These are phyloP conservation scores for Dendrocincla tyrannina DNA, from an alignment of 2,797 vertebrate genomes.

Conservation along the genomic window DNA sequence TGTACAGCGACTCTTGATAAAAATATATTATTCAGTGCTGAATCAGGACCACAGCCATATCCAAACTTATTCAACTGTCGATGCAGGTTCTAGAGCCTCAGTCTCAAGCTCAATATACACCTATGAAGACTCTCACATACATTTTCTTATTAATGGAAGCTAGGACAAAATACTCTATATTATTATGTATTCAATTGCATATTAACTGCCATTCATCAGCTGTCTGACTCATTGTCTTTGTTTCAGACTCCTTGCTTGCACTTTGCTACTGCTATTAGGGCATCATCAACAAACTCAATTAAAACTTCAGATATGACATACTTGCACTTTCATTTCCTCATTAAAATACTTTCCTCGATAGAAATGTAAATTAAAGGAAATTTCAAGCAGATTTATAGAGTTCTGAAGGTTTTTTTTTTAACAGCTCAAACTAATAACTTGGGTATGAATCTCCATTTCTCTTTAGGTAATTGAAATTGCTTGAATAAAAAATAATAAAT, in stretches of 20 bases:
- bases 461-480: slow-evolving; percentile 17
- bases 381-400: slow-evolving; percentile 34
- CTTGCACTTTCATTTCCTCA: slow-evolving; percentile 19
- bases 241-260: background rate
- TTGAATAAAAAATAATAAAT: slow-evolving; percentile 56
- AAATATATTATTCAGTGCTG: background rate
- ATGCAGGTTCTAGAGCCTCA: background rate
- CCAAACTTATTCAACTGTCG: background rate
- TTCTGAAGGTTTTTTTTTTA: background rate
- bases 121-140: rapidly evolving
- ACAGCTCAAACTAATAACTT: slow-evolving; percentile 6
- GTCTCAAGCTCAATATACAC: background rate
- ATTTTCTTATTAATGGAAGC: background rate
- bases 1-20: background rate
- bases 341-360: slow-evolving; percentile 38
- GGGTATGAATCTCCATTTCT: background rate
- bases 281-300: slow-evolving; percentile 10
- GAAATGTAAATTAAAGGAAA: background rate
- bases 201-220: background rate
- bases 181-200: background rate
- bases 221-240: background rate
- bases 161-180: background rate
- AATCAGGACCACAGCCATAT: background rate
- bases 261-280: background rate
- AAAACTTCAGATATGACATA: slow-evolving; percentile 2